phyloP scores from a whole-genome alignment of 2,888 invertebrate species.

The Willowsia nigromaculata region DNA sequence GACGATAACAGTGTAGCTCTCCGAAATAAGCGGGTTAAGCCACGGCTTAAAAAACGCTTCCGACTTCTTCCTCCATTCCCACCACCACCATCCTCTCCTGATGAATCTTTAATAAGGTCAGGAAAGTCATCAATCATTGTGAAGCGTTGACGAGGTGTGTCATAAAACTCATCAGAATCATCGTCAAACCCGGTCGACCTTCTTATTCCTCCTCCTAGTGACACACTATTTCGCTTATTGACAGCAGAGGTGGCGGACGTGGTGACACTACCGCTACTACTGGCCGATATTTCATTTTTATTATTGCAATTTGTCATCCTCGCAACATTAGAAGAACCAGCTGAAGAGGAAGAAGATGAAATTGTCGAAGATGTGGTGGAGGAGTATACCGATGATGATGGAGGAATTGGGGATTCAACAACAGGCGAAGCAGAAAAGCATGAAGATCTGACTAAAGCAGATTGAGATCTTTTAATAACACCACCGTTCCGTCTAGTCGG shows the following conservation, averaged over 20 bases:
- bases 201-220: not conserved
- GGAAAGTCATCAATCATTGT: conserved; percentile 72
- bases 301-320: not conserved
- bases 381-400: conserved; percentile 23
- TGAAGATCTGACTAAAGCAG: conserved; percentile 38
- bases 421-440: not conserved
- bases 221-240: not conserved
- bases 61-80: not conserved
- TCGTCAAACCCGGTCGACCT: not conserved
- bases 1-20: conserved; percentile 50
- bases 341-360: not conserved
- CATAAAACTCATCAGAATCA: conserved; percentile 59
- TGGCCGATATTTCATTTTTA: conserved; percentile 21
- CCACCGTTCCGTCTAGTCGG: conserved; percentile 27
- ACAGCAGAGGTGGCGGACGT: not conserved
- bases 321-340: not conserved
- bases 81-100: not conserved
- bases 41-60: conserved; percentile 69
- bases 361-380: conserved; percentile 4
- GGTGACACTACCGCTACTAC: not conserved
- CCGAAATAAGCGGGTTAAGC: conserved; percentile 72
- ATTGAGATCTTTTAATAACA: conserved; percentile 55
- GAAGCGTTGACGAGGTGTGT: conserved; percentile 59
- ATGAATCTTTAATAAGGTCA: conserved; percentile 67
- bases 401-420: conserved; percentile 2